These are phyloP conservation scores for Sphaerophoria taeniata DNA, from an alignment of 2,888 invertebrate genomes.

Conservation along the genomic window DNA sequence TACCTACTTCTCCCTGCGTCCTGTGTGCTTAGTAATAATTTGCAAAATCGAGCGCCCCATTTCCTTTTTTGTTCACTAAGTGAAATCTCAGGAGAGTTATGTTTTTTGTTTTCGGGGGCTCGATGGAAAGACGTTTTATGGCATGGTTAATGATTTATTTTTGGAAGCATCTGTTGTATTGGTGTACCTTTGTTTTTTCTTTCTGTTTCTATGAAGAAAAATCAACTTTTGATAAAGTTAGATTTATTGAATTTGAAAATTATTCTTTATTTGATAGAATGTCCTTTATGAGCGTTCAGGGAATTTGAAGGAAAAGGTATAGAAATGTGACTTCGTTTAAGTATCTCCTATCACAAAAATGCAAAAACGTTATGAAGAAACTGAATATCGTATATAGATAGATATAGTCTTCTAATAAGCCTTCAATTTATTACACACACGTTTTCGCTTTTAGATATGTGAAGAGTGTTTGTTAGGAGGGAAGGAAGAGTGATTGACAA, in stretches of 20 bases:
- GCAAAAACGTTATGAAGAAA: constrained; percentile 12
- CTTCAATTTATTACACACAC: constrained; percentile 37
- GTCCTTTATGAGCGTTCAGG: constrained; percentile 29
- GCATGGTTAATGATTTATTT: constrained; percentile 66
- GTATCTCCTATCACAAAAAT: not conserved
- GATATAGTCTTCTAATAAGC: constrained; percentile 31
- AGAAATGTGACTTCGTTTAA: not conserved
- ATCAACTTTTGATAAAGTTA: constrained; percentile 43
- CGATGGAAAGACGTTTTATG: constrained; percentile 12
- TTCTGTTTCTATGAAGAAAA: constrained; percentile 31
- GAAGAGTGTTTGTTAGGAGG: constrained; percentile 16
- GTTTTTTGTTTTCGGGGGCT: not conserved
- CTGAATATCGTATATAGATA: no score
- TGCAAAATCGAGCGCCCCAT: constrained; percentile 31
- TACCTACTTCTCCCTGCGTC: not conserved
- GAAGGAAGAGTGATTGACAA: constrained; percentile 29
- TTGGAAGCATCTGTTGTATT: constrained; percentile 57
- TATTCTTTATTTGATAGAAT: constrained; percentile 27
- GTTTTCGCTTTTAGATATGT: not conserved
- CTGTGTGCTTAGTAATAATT: not conserved
- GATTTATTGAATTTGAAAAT: constrained; percentile 9
- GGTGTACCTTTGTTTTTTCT: constrained; percentile 18
- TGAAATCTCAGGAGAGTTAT: constrained; percentile 15
- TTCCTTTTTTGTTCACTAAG: constrained; percentile 1
- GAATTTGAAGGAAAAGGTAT: not conserved